Conservation (phyloP, 2,888 invertebrate species). For the Acrocyrtus sp. region DNA sequence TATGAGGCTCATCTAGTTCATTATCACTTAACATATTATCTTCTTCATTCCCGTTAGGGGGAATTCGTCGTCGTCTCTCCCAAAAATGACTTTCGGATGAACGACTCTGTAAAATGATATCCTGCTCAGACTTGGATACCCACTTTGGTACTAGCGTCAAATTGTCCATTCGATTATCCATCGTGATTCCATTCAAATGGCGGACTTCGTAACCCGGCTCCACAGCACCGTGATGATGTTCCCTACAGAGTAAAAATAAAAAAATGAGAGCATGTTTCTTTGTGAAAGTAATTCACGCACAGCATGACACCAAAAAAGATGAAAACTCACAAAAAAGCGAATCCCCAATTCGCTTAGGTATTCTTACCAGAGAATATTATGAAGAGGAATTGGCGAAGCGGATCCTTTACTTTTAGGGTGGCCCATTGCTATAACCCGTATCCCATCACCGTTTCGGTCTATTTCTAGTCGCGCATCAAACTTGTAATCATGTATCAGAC, state of each 20-base stretch:
- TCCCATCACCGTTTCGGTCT: slow-evolving; percentile 69
- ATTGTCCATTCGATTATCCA: slow-evolving; percentile 70
- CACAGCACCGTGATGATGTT: slow-evolving; percentile 68
- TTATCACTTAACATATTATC: slow-evolving; percentile 47
- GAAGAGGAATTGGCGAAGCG: slow-evolving; percentile 64
- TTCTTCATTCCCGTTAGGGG: slow-evolving; percentile 35
- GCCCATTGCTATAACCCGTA: slow-evolving; percentile 67
- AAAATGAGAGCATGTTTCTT: no score
- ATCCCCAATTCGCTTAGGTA: not conserved
- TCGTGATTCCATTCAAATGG: slow-evolving; percentile 69
- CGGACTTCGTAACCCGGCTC: slow-evolving; percentile 68
- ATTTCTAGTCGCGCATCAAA: slow-evolving; percentile 69
- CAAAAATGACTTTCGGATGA: slow-evolving; percentile 59
- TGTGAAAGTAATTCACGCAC: no score
- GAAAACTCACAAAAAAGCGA: not conserved
- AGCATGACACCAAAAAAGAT: no score
- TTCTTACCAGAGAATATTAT: slow-evolving; percentile 68
- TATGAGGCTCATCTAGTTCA: slow-evolving; percentile 37
- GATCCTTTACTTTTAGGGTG: slow-evolving; percentile 56
- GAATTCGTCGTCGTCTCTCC: slow-evolving; percentile 44
- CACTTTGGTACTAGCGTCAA: slow-evolving; percentile 66
- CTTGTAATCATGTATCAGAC: slow-evolving; percentile 67
- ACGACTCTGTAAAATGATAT: slow-evolving; percentile 54
- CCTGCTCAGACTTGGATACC: slow-evolving; percentile 61
- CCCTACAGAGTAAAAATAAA: slow-evolving; percentile 67